phyloP scores from a whole-genome alignment of 2,888 invertebrate genomes.

The Arctia plantaginis region DNA sequence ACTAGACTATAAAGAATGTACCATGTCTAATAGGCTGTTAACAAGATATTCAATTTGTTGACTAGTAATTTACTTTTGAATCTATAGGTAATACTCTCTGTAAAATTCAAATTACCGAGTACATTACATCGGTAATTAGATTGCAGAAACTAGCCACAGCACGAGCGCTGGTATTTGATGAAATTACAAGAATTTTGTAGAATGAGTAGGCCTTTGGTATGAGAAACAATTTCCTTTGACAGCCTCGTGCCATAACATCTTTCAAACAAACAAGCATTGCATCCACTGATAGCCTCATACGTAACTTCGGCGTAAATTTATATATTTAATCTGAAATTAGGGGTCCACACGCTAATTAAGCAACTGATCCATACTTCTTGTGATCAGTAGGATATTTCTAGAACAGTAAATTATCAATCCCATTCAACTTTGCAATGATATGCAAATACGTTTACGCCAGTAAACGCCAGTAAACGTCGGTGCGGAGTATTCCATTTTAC shows the following conservation, averaged over 20 bases:
- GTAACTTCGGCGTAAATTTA: too few relatives aligned
- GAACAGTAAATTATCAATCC: too few relatives aligned
- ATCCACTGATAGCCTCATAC: too few relatives aligned
- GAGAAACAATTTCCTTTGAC: background rate
- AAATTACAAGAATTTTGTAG: background rate
- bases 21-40: background rate
- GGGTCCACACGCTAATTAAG: too few relatives aligned
- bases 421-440: too few relatives aligned
- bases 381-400: too few relatives aligned
- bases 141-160: conserved; percentile 12
- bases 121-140: conserved; percentile 24
- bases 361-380: too few relatives aligned
- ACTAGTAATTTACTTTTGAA: background rate
- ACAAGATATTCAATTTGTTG: background rate
- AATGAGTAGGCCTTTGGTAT: background rate
- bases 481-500: too few relatives aligned
- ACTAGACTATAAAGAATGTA: background rate
- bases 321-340: too few relatives aligned
- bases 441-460: too few relatives aligned
- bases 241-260: background rate
- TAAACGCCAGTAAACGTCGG: too few relatives aligned
- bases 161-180: background rate
- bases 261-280: too few relatives aligned
- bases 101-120: conserved; percentile 21
- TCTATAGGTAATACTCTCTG: background rate